phyloP scores from a whole-genome alignment of 2,797 vertebrate genomes.

The Spinus pinus region DNA sequence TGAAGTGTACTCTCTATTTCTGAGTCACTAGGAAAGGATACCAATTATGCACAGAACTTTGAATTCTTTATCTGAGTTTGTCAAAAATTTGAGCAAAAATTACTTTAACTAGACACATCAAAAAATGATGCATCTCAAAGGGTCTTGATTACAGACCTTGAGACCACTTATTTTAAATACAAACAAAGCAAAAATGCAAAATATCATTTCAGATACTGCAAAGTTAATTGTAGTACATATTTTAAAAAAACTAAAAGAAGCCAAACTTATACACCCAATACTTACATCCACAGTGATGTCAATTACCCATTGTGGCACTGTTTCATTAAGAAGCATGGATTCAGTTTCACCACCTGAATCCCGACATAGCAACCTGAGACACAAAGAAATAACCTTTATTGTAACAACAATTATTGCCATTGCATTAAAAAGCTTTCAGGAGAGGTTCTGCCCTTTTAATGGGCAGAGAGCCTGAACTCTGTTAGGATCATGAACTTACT shows the following conservation, averaged over 20 bases:
- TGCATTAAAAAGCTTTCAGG: neutral
- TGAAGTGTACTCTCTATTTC: neutral
- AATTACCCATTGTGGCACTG: constrained; percentile 98
- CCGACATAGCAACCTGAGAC: constrained; percentile 90
- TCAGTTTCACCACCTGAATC: constrained; percentile 98
- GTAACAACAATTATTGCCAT: neutral
- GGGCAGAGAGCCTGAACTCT: neutral
- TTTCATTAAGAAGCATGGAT: constrained; percentile 98
- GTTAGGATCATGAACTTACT: neutral
- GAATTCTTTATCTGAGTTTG: neutral
- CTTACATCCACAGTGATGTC: constrained; percentile 99
- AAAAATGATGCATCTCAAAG: neutral
- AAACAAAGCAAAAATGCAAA: neutral
- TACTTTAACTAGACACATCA: neutral
- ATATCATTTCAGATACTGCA: neutral
- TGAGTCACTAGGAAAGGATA: neutral
- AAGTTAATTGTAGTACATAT: neutral
- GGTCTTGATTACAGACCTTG: neutral
- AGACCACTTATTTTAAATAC: neutral
- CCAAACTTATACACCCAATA: neutral
- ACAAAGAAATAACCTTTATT: neutral
- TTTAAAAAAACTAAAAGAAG: neutral
- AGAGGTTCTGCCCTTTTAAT: neutral
- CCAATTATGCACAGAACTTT: neutral
- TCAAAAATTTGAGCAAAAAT: neutral